Evolutionary conservation across 2,888 invertebrate genomes (phyloP), one percentile per base, ranked within the genome.

Genomic region (Salpingus planirostris): DNA sequence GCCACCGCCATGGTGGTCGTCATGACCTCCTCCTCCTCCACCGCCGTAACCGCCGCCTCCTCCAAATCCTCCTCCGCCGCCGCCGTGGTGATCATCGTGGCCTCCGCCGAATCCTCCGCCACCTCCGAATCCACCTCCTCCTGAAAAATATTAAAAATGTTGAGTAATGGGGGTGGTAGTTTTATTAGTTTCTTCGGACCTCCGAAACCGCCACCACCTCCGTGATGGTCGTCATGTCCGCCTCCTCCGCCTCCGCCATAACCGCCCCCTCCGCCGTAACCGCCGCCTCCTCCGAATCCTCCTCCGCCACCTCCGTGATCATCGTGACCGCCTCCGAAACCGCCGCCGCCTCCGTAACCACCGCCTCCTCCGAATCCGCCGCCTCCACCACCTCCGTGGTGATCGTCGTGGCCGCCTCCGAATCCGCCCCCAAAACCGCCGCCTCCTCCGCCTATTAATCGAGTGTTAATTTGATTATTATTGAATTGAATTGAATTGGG

Each of bases 341-440:
- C 33, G 3, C 33, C 33, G 10, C 36, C 36, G 21, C 69, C 43
- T 66, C 70, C 36, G 64, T 66, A 6, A 7, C 11, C 24, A 10
- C 33, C 8, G 29, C 33, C 33, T 8, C 33, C 33, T 2, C 33
- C 33, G 21, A 29, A 33, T 11, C 33, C 33, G 10, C 33, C 33
- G 7, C 28, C 33, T 3, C 5, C 15, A 12, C 22, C 21, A 21
- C 21, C 21, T 15, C 34, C 33, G 10, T 26, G 15, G 22, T 29
- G 29, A 10, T 29, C 29, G 12, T 29, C 29, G 13, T 27, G 27
- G 8, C 27, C 18, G n/a, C n/a, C n/a, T n/a, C n/a, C n/a, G n/a
- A n/a, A n/a, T n/a, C n/a, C n/a, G n/a, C n/a, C n/a, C n/a, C n/a
- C n/a, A n/a, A n/a, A n/a, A n/a, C n/a, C n/a, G n/a, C n/a, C n/a